Base-by-base conservation (phyloP, 2,797 vertebrate genomes). In the Siniperca undulata region DNA sequence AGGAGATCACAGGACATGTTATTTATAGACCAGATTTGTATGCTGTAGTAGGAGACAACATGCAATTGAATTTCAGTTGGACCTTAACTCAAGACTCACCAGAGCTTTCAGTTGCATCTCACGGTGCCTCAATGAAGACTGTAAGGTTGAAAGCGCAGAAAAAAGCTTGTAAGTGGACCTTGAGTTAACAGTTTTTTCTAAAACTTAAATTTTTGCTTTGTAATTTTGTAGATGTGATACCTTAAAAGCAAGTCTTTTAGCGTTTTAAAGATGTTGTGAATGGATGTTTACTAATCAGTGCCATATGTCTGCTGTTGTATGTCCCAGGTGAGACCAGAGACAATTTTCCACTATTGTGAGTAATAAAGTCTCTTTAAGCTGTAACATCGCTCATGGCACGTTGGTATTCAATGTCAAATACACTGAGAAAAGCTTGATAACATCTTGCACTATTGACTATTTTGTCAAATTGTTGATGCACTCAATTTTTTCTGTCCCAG, bases 391-490 rank as follows among this genome's bases (percentile, higher is more conserved):
- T 75, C 36, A 66, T 62, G 42, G 55, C 65, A 7, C 69, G 67
- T 60, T 70, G 69, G 12, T 27, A 78, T 66, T 77, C 27, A 62
- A 2, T 61, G 38, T 60, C n/a, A 74, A 22, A 70, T 19, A 30
- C 36, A 56, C 0, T 34, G 48, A 72, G 40, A 27, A 56, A 67
- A 64, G 24, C 48, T 44, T 46, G 62, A 72, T 44, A 55, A 34
- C 48, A 77, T 74, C 48, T 72, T 65, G 50, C 38, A 59, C 72
- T 30, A 27, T 16, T 70, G 65, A 53, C 65, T 80, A 44, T 73
- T 78, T 84, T 81, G 77, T 77, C 44, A 82, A 80, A 38, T 74
- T 61, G 64, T 77, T 48, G 34, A 27, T 30, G 59, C 70, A 55
- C 68, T 71, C 24, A 38, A 13, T 40, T 74, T 42, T 77, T 36